Percentiles rank a stretch among this genome's conserved stretches.
These are phyloP conservation scores for Drosophila persimilis DNA, from an alignment of 1,140 invertebrate genomes.

Conservation along the genomic window DNA sequence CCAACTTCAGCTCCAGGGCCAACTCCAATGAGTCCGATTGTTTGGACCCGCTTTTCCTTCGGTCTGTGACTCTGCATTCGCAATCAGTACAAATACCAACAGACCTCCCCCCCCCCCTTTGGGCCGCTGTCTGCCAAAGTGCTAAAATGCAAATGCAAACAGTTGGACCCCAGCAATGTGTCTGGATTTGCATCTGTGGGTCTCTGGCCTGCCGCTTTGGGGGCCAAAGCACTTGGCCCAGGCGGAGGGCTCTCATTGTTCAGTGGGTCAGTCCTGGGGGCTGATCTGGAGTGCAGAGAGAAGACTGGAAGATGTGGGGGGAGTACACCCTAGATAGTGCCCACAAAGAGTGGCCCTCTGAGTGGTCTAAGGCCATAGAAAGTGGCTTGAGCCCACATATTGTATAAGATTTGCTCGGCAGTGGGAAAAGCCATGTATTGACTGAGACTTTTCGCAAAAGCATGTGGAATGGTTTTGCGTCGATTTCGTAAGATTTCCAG, in stretches of 20 bases:
- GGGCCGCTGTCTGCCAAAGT: conserved; percentile 56
- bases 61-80: conserved; percentile 67
- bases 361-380: no score
- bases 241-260: conserved; percentile 11
- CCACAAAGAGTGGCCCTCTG: no score
- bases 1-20: conserved; percentile 4
- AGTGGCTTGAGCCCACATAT: neutral
- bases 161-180: conserved; percentile 55
- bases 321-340: no score
- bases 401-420: conserved; percentile 21
- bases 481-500: conserved; percentile 32
- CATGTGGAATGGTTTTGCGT: conserved; percentile 30
- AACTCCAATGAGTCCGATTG: neutral
- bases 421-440: conserved; percentile 24
- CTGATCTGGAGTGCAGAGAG: no score
- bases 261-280: conserved; percentile 32
- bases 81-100: conserved; percentile 70
- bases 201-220: conserved; percentile 28
- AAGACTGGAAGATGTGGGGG: no score
- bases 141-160: conserved; percentile 80
- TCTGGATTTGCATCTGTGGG: conserved; percentile 54
- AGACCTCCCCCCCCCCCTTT: neutral
- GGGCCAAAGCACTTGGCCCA: conserved; percentile 57
- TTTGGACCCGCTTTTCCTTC: conserved; percentile 20
- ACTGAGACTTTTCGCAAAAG: conserved; percentile 31